Conservation (phyloP, 1,140 invertebrate genomes). For the Trichonephila clavata region DNA sequence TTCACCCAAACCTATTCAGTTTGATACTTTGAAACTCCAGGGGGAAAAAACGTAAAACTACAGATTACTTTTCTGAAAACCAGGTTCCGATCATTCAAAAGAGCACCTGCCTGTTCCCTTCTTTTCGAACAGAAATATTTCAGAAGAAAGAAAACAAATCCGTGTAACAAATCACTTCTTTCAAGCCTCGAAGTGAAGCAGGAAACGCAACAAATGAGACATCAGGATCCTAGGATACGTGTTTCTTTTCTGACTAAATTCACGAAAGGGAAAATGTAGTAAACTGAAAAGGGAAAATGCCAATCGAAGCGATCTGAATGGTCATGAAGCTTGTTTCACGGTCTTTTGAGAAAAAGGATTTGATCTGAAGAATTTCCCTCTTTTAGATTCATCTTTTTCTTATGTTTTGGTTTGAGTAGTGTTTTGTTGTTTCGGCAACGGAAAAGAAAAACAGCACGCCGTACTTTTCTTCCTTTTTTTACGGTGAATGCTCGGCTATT, state of each 20-base stretch:
- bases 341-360: neutral
- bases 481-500: neutral
- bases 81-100: too few relatives aligned
- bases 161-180: neutral
- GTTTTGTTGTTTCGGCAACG: neutral
- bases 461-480: neutral
- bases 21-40: too few relatives aligned
- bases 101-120: too few relatives aligned
- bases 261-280: neutral
- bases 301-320: slow-evolving; percentile 1
- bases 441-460: neutral
- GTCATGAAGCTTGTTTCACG: neutral
- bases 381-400: neutral
- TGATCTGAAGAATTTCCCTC: neutral
- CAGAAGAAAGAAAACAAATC: too few relatives aligned
- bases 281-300: neutral
- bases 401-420: too few relatives aligned
- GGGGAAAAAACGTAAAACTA: too few relatives aligned
- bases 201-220: neutral
- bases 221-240: neutral
- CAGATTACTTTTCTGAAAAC: too few relatives aligned
- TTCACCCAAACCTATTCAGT: too few relatives aligned
- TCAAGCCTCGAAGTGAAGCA: neutral
- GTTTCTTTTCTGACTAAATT: neutral
- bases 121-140: too few relatives aligned